These are phyloP conservation scores for Lasioglossum oenotherae DNA, from an alignment of 2,888 invertebrate species.

Conservation along the genomic window DNA sequence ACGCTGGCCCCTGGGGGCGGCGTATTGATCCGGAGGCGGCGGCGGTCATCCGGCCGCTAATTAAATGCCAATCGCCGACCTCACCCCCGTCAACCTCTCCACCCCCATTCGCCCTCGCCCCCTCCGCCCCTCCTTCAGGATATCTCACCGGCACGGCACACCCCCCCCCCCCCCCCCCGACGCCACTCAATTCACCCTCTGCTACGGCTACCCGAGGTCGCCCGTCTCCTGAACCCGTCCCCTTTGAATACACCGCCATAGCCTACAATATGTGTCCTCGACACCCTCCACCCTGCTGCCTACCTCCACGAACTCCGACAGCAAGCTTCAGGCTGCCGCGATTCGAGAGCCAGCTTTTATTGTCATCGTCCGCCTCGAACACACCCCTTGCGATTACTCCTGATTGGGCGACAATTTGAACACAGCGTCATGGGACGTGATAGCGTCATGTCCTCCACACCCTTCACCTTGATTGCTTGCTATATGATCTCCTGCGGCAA, in stretches of 20 bases:
- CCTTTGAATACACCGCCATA: conserved; percentile 74
- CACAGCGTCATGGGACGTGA: not conserved
- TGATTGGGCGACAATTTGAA: not conserved
- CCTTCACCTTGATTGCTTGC: not conserved
- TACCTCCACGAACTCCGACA: not conserved
- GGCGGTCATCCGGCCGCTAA: conserved; percentile 84
- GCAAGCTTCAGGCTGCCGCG: not conserved
- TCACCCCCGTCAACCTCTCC: conserved; percentile 74
- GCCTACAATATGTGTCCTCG: conserved; percentile 63
- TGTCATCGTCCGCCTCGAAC: not conserved
- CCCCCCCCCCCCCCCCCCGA: conserved; percentile 57
- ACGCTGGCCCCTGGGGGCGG: conserved; percentile 82
- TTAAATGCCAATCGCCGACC: conserved; percentile 84
- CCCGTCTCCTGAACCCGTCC: conserved; percentile 75
- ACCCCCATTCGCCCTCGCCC: conserved; percentile 54
- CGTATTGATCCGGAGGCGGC: conserved; percentile 84
- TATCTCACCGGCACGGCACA: conserved; percentile 36
- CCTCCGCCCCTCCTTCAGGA: conserved; percentile 33
- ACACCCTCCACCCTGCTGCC: not conserved
- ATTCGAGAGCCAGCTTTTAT: not conserved
- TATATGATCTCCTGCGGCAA: not conserved
- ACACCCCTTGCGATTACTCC: conserved; percentile 4
- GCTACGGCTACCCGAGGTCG: conserved; percentile 64
- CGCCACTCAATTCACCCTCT: conserved; percentile 78
- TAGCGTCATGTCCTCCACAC: not conserved